Evolutionary conservation across 2,888 invertebrate species (phyloP).

Genomic region (Leptopterna dolabrata): DNA sequence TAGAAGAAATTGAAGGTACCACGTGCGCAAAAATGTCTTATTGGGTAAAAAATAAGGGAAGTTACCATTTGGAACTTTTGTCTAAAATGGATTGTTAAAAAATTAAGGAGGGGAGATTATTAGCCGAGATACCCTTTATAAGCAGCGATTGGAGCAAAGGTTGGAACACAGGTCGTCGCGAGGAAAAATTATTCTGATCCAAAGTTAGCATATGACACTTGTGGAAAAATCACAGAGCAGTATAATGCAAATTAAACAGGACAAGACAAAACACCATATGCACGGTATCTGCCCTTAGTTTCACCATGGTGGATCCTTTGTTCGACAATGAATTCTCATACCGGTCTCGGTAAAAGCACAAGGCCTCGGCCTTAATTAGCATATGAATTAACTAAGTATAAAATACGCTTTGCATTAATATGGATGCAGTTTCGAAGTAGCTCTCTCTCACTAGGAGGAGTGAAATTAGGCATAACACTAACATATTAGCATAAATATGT

Average conservation of each 20-base stretch:
- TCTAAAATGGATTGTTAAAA: no score
- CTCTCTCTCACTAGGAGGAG: constrained; percentile 47
- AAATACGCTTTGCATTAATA: constrained; percentile 58
- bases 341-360: constrained; percentile 19
- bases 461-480: constrained; percentile 61
- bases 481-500: constrained; percentile 61
- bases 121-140: no score
- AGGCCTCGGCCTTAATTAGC: constrained; percentile 47
- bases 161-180: not conserved
- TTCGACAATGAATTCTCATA: constrained; percentile 27
- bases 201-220: constrained; percentile 53
- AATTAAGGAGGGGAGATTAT: no score
- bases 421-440: constrained; percentile 46
- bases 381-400: constrained; percentile 58
- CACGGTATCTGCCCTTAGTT: constrained; percentile 27
- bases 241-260: constrained; percentile 48
- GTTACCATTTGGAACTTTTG: no score
- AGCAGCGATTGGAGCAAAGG: no score
- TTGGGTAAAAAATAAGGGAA: no score
- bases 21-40: no score
- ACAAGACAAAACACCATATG: constrained; percentile 52
- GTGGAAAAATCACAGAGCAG: constrained; percentile 44
- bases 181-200: constrained; percentile 27
- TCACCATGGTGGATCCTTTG: constrained; percentile 23
- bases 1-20: no score